Evolutionary conservation across 2,888 invertebrate genomes (phyloP), one percentile per base, ranked within the genome.

Genomic region (Pardosa pseudoannulata): DNA sequence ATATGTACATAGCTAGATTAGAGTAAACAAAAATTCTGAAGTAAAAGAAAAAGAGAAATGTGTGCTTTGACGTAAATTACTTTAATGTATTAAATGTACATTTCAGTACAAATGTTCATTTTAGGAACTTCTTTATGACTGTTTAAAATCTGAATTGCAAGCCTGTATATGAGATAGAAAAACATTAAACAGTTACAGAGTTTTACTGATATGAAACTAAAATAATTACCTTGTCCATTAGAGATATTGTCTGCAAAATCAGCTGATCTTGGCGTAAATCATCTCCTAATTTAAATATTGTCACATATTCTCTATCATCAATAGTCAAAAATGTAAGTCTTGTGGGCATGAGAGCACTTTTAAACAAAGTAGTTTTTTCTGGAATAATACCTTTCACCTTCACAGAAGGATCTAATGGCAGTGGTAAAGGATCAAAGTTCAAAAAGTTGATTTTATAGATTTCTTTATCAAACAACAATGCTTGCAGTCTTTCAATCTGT

Each of bases 241-340:
- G 92, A 0, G 97, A 97, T 56, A 99, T 98, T 94, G 99, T 99
- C 93, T 99, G 99, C 68, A 99, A 92, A 88, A 99, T 97, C 0
- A 99, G 93, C 92, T 99, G 99, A 92, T 99, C 99, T 92, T 99
- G 99, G 1, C 99, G 93, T 74, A 99, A 92, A 91, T 99, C 99
- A 92, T 99, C 99, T 0, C 99, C 99, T 90, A 98, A 95, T 91
- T 99, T 99, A 92, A 99, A 99, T 88, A 99, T 98, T 0, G 98
- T 96, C 19, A 96, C 96, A 92, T 98, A 99, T 90, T 97, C 96
- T 28, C 94, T 93, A 50, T 95, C 95, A 83, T 95, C 94, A 3
- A 74, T 62, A 7, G 96, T 97, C 16, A 95, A 92, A 91, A 99
- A 98, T 0, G 97, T 96, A 68, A 99, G 93, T 91, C 95, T 94